phyloP scores from a whole-genome alignment of 2,797 vertebrate genomes.

The Pseudocheirus occidentalis region DNA sequence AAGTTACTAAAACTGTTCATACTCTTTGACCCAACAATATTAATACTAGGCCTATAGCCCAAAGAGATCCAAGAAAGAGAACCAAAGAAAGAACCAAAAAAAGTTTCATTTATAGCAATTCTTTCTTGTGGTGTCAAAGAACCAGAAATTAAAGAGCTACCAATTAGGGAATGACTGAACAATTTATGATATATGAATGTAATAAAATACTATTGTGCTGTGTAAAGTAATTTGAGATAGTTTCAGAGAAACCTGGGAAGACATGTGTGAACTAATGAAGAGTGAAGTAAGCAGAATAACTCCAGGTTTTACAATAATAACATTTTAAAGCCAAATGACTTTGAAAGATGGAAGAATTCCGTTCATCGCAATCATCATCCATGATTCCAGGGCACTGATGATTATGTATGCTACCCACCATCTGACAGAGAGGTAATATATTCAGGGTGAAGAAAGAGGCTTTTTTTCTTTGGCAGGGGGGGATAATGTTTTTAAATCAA shows the following conservation, averaged over 20 bases:
- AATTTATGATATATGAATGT: neutral
- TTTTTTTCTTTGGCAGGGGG: neutral
- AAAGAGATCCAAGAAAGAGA: neutral
- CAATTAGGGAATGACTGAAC: neutral
- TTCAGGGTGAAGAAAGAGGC: neutral
- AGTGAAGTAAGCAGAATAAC: neutral
- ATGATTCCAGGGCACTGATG: neutral
- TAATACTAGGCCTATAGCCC: neutral
- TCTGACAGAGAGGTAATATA: neutral
- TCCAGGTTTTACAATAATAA: neutral
- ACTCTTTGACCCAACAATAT: neutral
- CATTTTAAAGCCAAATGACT: neutral
- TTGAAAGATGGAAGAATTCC: neutral
- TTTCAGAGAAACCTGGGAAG: neutral
- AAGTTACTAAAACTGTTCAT: neutral
- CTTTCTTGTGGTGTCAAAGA: neutral
- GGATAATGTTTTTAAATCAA: neutral
- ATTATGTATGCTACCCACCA: neutral
- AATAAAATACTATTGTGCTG: neutral
- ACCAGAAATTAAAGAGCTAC: neutral
- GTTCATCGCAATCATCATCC: neutral
- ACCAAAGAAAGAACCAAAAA: neutral
- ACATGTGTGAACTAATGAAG: neutral
- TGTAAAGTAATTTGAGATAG: neutral
- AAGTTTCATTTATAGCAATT: neutral